Evolutionary conservation across 64 coral and sea anemone genomes (phyloP), one percentile per base, ranked within the genome.

Genomic region (Orbicella faveolata): DNA sequence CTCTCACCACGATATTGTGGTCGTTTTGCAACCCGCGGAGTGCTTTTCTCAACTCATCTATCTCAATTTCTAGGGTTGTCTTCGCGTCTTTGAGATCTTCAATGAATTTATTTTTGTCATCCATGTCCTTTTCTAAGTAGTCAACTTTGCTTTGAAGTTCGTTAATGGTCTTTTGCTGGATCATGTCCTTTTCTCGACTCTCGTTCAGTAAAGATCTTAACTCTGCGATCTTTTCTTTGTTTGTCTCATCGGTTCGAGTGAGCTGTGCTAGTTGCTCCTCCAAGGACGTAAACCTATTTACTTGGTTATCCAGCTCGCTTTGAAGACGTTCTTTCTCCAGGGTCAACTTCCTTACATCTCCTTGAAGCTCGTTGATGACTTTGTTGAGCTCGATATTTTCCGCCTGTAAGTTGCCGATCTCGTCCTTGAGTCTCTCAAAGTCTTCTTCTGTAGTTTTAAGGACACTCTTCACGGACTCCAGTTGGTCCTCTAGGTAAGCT

Each of bases 371-470:
- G 67, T 86, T 82, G 33, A 98, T 65, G 9, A 79, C 83, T 66
- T 92, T 88, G 20, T 90, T 95, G 12, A 92, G 88, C 14, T 98
- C 94, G 51, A 98, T 88, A 68, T 91, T 98, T 75, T 95, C 94
- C 19, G 87, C 83, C 76, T 95, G 94, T 20, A 86, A 63, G 41
- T 36, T 86, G 34, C 81, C 80, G 52, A 95, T 73, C 41, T 98
- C 93, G 0, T 92, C 83, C 84, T 95, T 95, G 18, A 86, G 77
- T 20, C 48, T 79, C 39, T 98, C 91, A 70, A 63, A 78, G 54
- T 98, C 94, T 63, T 88, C 83, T 55, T 98, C 89, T 26, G 75
- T 76, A 23, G 72, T 59, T 48, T 85, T 81, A 54, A 93, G 76
- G 26, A 77, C 79, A 39, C 30, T 76, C 83, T 95, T 98, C 1